Evolutionary conservation across 2,797 vertebrate genomes (phyloP).

Genomic region (Danio albolineatus): DNA sequence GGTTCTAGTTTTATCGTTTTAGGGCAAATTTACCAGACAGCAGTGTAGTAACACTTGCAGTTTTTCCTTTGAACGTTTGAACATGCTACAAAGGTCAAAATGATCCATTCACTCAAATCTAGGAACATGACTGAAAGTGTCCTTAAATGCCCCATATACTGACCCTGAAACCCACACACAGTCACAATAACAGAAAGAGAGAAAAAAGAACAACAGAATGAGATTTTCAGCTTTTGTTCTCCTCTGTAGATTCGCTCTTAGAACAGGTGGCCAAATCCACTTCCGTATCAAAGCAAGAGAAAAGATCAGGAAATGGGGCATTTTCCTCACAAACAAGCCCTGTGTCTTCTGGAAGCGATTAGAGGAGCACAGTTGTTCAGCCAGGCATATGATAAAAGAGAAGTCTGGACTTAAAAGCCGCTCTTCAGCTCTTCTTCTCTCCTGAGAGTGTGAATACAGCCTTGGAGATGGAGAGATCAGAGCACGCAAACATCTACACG

Average conservation of each 20-base stretch:
- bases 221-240: conserved; percentile 28
- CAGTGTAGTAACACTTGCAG: no score
- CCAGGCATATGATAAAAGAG: conserved; percentile 31
- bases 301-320: conserved; percentile 58
- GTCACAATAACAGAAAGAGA: neutral
- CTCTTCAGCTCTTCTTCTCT: neutral
- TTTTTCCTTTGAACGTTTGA: no score
- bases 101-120: no score
- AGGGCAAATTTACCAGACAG: no score
- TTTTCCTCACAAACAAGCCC: conserved; percentile 64
- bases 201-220: neutral
- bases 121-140: no score
- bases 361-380: conserved; percentile 41
- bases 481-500: neutral
- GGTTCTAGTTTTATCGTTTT: no score
- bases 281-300: conserved; percentile 37
- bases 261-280: conserved; percentile 43
- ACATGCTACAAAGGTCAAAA: no score
- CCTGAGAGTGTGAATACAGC: neutral
- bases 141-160: no score
- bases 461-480: neutral
- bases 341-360: conserved; percentile 61
- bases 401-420: conserved; percentile 14
- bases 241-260: conserved; percentile 2
- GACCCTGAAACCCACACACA: neutral